Conservation (phyloP, 2,797 vertebrate genomes). For the Chromis chromis region DNA sequence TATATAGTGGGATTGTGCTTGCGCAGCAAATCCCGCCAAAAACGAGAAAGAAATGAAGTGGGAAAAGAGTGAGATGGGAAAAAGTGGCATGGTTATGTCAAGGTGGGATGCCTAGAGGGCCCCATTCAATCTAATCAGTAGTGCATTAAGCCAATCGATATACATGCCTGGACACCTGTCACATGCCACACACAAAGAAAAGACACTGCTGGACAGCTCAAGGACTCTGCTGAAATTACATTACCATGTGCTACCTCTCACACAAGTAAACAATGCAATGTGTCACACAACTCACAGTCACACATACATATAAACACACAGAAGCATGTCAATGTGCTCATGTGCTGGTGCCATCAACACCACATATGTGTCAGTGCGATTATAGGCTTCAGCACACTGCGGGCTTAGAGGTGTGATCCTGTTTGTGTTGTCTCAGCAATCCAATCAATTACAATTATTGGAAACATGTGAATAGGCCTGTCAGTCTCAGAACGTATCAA, state of each 20-base stretch:
- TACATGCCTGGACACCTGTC: conserved; percentile 51
- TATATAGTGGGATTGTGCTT: too few species aligned
- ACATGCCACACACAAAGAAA: conserved; percentile 38
- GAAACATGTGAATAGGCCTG: conserved; percentile 58
- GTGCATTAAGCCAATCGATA: conserved; percentile 69
- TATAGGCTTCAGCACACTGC: conserved; percentile 8
- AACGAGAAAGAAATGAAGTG: conserved; percentile 14
- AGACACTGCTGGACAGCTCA: conserved; percentile 53
- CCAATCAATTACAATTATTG: conserved; percentile 63
- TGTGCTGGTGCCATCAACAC: neutral
- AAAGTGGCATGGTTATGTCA: conserved; percentile 34
- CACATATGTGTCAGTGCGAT: neutral
- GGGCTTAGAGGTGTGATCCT: conserved; percentile 28
- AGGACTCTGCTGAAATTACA: conserved; percentile 59
- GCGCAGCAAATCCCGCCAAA: neutral
- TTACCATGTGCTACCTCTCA: conserved; percentile 16
- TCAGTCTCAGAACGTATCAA: conserved; percentile 57
- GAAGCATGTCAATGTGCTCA: neutral
- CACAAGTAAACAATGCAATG: conserved; percentile 29
- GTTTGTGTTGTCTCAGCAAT: conserved; percentile 51
- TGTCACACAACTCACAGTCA: neutral
- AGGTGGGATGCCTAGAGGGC: conserved; percentile 44
- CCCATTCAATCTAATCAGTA: conserved; percentile 62
- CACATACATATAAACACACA: neutral
- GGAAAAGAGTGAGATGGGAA: conserved; percentile 24